phyloP scores from a whole-genome alignment of 2,113 vertebrate genomes.

The Microtus montanus region DNA sequence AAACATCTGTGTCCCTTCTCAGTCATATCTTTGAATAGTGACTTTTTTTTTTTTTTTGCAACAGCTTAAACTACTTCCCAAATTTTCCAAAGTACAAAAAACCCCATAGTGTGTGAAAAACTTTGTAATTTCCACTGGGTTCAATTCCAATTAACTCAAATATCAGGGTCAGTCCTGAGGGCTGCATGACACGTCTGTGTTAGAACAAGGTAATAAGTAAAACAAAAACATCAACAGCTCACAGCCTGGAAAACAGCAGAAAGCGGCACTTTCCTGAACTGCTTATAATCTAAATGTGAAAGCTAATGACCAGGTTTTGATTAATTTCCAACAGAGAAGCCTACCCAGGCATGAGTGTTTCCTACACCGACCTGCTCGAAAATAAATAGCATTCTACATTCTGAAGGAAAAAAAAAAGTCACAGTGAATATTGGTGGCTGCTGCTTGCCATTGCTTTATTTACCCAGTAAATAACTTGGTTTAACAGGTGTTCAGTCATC shows the following conservation, averaged over 20 bases:
- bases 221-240: conserved; percentile 51
- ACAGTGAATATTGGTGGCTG: conserved; percentile 54
- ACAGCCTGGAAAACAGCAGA: conserved; percentile 8
- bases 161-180: conserved; percentile 17
- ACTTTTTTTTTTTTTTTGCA: neutral
- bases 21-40: neutral
- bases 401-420: conserved; percentile 60
- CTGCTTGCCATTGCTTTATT: conserved; percentile 20
- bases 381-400: conserved; percentile 62
- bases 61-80: conserved; percentile 11
- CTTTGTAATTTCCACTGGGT: conserved; percentile 31
- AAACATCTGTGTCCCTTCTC: neutral
- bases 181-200: neutral
- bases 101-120: conserved; percentile 30
- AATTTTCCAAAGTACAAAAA: conserved; percentile 31
- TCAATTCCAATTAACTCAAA: conserved; percentile 63
- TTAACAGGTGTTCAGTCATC: conserved; percentile 58
- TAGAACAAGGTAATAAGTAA: conserved; percentile 65
- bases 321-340: conserved; percentile 67
- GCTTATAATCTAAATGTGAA: conserved; percentile 42
- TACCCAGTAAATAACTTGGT: conserved; percentile 30
- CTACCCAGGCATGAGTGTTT: neutral
- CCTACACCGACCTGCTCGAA: conserved; percentile 11
- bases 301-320: conserved; percentile 50
- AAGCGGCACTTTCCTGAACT: conserved; percentile 53